Percentiles rank a stretch among this genome's conserved stretches.
phyloP scores from a whole-genome alignment of 2,113 vertebrate genomes.

The Psettodes erumei region DNA sequence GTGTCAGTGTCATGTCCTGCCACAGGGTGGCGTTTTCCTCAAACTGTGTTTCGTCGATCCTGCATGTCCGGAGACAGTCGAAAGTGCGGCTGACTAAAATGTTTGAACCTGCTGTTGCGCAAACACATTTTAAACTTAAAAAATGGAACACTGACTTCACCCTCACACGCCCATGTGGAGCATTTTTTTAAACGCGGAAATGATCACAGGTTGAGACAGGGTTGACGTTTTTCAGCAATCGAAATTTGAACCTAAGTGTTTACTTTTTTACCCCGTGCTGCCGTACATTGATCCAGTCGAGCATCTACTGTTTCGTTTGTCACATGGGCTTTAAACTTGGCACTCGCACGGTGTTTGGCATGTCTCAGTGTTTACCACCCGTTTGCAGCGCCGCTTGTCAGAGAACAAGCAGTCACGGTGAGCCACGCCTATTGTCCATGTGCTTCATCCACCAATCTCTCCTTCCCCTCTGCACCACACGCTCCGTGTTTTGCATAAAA shows the following conservation, averaged over 20 bases:
- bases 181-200: neutral
- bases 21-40: conserved; percentile 56
- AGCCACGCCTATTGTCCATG: conserved; percentile 83
- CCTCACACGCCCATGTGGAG: neutral
- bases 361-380: conserved; percentile 59
- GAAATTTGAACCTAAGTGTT: neutral
- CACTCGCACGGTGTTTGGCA: conserved; percentile 47
- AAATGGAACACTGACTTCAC: neutral
- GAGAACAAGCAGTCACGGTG: conserved; percentile 80
- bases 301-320: conserved; percentile 33
- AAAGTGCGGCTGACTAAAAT: neutral
- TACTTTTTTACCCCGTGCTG: no score
- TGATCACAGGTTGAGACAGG: neutral
- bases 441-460: conserved; percentile 71
- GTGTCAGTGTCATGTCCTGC: neutral
- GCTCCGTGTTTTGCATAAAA: conserved; percentile 83
- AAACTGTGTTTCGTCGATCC: neutral
- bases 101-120: neutral
- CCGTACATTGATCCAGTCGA: neutral
- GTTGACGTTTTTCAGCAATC: neutral
- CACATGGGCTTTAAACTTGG: conserved; percentile 55
- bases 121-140: neutral
- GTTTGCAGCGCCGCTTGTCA: conserved; percentile 31
- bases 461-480: conserved; percentile 61
- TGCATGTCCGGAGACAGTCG: neutral